A percentile compares a stretch with the other conserved stretches of the same genome.
Evolutionary conservation across 2,797 vertebrate species (phyloP).

Genomic region (Sylvia borin): DNA sequence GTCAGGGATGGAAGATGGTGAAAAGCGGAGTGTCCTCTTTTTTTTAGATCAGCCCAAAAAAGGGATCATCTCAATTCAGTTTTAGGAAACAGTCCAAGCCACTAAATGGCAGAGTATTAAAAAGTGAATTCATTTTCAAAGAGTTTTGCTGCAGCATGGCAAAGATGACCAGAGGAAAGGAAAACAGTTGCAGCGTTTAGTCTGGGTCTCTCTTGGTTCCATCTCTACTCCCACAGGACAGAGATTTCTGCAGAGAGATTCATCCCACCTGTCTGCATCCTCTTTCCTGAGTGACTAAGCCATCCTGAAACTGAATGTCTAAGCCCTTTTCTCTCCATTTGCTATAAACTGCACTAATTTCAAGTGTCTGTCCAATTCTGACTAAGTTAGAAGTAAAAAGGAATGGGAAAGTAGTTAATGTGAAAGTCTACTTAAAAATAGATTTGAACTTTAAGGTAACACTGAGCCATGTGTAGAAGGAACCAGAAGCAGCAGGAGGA

Average conservation of each 20-base stretch:
- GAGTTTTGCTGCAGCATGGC: not conserved
- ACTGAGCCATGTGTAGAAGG: not conserved
- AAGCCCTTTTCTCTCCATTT: not conserved
- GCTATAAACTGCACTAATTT: not conserved
- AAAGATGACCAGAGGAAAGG: not conserved
- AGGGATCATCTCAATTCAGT: not conserved
- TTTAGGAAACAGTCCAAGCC: not conserved
- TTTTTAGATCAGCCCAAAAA: not conserved
- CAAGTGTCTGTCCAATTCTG: not conserved
- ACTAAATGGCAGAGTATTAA: not conserved
- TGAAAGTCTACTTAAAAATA: not conserved
- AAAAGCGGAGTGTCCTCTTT: not conserved
- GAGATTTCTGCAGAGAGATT: not conserved
- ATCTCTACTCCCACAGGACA: not conserved
- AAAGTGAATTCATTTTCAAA: not conserved
- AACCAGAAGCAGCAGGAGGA: not conserved
- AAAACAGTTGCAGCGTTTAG: not conserved
- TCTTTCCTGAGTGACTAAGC: not conserved
- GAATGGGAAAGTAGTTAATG: not conserved
- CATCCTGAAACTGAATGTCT: not conserved
- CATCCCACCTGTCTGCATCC: not conserved
- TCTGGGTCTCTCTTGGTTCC: not conserved
- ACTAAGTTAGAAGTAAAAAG: not conserved
- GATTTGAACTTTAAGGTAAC: not conserved
- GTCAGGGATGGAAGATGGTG: not conserved